Base-by-base conservation (phyloP, 2,113 vertebrate genomes). In the Cariama cristata region DNA sequence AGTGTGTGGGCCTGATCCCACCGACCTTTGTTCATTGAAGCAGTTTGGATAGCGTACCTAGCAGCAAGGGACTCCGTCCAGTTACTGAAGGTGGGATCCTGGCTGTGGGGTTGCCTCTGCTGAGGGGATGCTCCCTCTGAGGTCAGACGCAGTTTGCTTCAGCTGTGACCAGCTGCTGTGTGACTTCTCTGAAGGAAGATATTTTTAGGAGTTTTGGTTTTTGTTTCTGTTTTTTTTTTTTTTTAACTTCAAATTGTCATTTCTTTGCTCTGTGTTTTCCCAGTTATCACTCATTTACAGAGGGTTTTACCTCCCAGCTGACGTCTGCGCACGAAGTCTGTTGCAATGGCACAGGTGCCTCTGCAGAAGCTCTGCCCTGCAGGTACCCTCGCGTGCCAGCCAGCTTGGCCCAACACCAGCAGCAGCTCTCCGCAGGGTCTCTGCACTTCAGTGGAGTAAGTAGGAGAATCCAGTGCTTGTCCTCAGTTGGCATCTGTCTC, bases 281-380 rank as follows among this genome's bases (percentile, higher is more conserved):
- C 13, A 11, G 33, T 68, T 62, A 52, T 6, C 8, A 5, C 17
- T 59, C 6, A 1, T 44, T 77, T 8, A 22, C 5, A 18, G 60
- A 53, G 21, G 22, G 4, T 60, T 85, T 75, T 76, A 30, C 42
- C 11, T 58, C 30, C 19, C 60, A 49, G 42, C 14, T 42, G 59
- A 21, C 15, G 18, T 35, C 38, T n/a, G 1, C 1, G 1, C 33
- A 7, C 0, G 4, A 55, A n/a, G 15, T 14, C 55, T 52, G 23
- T 5, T 40, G 42, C 11, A 58, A 14, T 14, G 66, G 59, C 35
- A 14, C 24, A 20, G 38, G 47, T 35, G n/a, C 16, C 27, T 30
- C 38, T 16, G 40, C 58, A 49, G 73, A 18, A 58, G 32, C 27
- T 66, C 45, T 79, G 44, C 44, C 58, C 60, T n/a, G 60, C 5